A percentile compares a stretch with the other conserved stretches of the same genome.
phyloP scores from a whole-genome alignment of 2,797 vertebrate species.

The Onychomys leucogaster region DNA sequence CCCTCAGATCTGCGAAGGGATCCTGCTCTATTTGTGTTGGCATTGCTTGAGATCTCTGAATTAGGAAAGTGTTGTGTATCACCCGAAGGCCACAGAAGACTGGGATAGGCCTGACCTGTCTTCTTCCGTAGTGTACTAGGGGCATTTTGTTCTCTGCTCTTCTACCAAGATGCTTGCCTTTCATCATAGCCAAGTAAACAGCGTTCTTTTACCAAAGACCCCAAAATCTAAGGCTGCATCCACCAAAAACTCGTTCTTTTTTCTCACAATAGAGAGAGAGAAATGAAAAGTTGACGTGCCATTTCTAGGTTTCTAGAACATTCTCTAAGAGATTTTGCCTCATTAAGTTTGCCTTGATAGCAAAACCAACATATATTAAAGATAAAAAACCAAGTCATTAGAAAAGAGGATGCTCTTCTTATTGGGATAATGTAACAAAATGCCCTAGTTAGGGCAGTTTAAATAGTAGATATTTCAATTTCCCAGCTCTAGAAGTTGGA shows the following conservation, averaged over 20 bases:
- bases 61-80: background rate
- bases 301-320: background rate
- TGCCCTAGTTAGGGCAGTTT: background rate
- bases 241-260: background rate
- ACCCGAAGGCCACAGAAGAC: background rate
- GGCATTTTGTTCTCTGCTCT: background rate
- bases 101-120: background rate
- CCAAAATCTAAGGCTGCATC: background rate
- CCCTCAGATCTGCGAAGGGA: background rate
- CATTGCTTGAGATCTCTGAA: background rate
- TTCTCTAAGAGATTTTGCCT: background rate
- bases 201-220: background rate
- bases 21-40: background rate
- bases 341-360: background rate
- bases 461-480: background rate
- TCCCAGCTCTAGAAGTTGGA: background rate
- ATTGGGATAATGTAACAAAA: background rate
- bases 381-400: background rate
- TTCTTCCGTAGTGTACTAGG: background rate
- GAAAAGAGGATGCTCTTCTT: background rate
- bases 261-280: background rate
- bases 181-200: background rate
- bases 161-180: background rate
- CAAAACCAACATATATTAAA: background rate
- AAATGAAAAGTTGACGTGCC: background rate